phyloP scores from a whole-genome alignment of 2,113 vertebrate species.

The Thalassarche chlororhynchos region DNA sequence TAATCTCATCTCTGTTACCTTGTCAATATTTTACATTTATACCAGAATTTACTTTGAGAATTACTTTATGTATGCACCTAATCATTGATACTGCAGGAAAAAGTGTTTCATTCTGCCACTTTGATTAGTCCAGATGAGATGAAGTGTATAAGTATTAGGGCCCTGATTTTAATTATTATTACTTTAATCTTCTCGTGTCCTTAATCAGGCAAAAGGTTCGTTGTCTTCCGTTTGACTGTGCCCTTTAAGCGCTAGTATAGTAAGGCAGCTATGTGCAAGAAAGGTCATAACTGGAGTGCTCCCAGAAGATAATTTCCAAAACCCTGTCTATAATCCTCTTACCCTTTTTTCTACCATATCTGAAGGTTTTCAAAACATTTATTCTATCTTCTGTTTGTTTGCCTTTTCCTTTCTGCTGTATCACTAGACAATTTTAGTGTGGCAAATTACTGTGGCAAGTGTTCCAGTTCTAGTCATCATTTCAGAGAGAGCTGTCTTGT shows the following conservation, averaged over 20 bases:
- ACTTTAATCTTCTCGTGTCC: background rate
- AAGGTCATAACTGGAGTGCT: background rate
- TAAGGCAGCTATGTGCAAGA: background rate
- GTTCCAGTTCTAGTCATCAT: background rate
- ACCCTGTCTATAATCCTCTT: background rate
- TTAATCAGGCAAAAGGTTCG: background rate
- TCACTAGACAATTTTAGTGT: background rate
- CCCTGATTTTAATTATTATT: background rate
- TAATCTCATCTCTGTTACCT: background rate
- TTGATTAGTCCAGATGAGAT: constrained; percentile 15
- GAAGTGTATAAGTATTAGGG: background rate
- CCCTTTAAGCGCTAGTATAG: background rate
- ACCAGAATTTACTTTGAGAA: background rate
- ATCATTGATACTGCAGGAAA: background rate
- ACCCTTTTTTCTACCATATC: background rate
- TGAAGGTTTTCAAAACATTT: background rate
- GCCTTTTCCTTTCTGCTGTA: background rate
- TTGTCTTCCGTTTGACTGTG: background rate
- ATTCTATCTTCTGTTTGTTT: background rate
- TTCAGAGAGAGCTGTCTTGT: background rate
- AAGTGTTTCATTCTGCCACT: background rate
- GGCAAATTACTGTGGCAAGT: background rate
- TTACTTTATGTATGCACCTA: background rate
- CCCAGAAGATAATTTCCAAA: background rate
- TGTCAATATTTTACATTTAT: background rate